These are phyloP conservation scores for Podarcis siculus DNA, from an alignment of 2,797 vertebrate species.

Conservation along the genomic window DNA sequence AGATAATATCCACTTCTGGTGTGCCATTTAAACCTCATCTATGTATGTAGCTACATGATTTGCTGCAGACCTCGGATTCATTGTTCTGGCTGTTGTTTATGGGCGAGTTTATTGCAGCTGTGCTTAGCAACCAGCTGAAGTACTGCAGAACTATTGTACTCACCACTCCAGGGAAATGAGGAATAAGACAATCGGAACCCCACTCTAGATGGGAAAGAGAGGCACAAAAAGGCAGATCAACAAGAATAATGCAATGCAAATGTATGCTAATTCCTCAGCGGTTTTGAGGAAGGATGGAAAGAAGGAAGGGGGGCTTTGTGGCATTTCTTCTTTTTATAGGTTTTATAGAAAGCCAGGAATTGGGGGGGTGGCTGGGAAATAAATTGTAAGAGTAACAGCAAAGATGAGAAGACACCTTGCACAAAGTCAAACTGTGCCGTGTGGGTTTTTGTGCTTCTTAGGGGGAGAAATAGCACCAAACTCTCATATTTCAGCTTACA, in stretches of 20 bases:
- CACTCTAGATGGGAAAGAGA: constrained; percentile 10
- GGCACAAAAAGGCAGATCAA: constrained; percentile 4
- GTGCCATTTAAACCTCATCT: constrained; percentile 25
- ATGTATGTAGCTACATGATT: not conserved
- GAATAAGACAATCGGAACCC: not conserved
- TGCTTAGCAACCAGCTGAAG: constrained; percentile 35
- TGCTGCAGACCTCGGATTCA: not conserved
- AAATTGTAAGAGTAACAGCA: not conserved
- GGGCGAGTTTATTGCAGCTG: constrained; percentile 8
- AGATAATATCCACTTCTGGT: not conserved
- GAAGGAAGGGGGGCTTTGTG: not conserved
- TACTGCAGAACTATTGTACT: not conserved
- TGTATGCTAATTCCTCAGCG: constrained; percentile 25
- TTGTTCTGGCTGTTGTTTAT: constrained; percentile 28
- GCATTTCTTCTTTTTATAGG: not conserved
- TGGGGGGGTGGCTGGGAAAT: not conserved
- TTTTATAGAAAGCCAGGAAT: not conserved
- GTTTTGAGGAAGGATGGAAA: not conserved
- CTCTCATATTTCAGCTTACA: not conserved
- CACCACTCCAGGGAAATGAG: constrained; percentile 19
- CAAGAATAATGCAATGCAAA: constrained; percentile 31
- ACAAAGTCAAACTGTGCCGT: not conserved
- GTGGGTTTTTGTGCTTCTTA: not conserved
- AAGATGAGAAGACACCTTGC: not conserved
- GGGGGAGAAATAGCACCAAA: not conserved